Percentiles rank a stretch among this genome's conserved stretches.
Evolutionary conservation across 2,888 invertebrate genomes (phyloP).

Genomic region (Oligia strigilis): DNA sequence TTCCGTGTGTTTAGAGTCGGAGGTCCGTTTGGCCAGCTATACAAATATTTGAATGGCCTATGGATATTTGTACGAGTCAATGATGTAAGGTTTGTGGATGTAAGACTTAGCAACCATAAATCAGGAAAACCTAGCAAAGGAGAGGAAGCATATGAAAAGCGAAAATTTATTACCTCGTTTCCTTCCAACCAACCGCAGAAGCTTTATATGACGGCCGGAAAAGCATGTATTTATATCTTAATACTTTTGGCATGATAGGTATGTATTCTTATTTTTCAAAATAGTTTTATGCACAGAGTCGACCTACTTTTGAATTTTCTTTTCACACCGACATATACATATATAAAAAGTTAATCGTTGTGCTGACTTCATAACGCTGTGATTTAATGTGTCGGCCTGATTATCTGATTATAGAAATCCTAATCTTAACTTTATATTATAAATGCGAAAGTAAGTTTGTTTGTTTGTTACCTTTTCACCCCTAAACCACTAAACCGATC

Average conservation of each 20-base stretch:
- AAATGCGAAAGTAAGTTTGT: too few relatives aligned
- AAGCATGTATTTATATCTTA: slow-evolving; percentile 24
- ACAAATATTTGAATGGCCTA: slow-evolving; percentile 46
- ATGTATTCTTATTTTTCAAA: slow-evolving; percentile 28
- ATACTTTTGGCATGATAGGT: slow-evolving; percentile 28
- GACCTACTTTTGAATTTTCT: slow-evolving; percentile 35
- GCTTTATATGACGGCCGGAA: neutral
- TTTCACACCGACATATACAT: slow-evolving; percentile 2
- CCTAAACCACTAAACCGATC: too few relatives aligned
- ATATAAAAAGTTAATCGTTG: slow-evolving; percentile 38
- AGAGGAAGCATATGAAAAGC: slow-evolving; percentile 21
- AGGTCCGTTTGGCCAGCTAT: slow-evolving; percentile 33
- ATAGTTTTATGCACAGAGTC: slow-evolving; percentile 47
- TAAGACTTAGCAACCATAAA: slow-evolving; percentile 17
- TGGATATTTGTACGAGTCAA: slow-evolving; percentile 25
- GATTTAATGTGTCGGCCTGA: slow-evolving; percentile 25
- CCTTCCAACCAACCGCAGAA: slow-evolving; percentile 10
- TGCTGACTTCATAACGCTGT: slow-evolving; percentile 17
- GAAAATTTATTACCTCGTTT: slow-evolving; percentile 16
- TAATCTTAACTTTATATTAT: too few relatives aligned
- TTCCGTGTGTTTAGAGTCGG: slow-evolving; percentile 40
- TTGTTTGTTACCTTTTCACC: too few relatives aligned
- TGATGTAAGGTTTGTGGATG: slow-evolving; percentile 26
- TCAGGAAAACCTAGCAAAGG: slow-evolving; percentile 7
- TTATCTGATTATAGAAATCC: slow-evolving; percentile 9